phyloP scores from a whole-genome alignment of 2,113 vertebrate genomes.

The Aegotheles bennettii region DNA sequence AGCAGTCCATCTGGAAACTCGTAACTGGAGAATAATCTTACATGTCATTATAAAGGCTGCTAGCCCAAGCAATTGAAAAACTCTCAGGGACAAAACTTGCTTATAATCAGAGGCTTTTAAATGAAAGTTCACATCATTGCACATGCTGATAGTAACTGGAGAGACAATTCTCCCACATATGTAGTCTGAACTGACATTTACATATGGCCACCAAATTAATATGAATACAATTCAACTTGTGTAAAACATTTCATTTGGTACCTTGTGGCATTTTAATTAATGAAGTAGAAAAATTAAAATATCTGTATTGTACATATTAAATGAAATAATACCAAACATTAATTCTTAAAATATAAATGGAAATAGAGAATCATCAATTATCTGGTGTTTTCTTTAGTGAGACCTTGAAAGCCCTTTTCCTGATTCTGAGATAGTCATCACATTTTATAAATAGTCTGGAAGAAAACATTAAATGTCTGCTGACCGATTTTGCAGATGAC shows the following conservation, averaged over 20 bases:
- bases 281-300: not conserved
- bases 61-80: not conserved
- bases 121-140: not conserved
- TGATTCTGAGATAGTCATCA: not conserved
- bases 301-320: not conserved
- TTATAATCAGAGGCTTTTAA: not conserved
- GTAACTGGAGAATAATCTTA: not conserved
- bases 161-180: not conserved
- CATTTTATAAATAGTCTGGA: not conserved
- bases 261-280: not conserved
- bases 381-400: not conserved
- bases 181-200: not conserved
- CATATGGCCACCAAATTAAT: not conserved
- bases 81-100: not conserved
- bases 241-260: not conserved
- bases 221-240: not conserved
- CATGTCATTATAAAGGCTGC: not conserved
- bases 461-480: not conserved
- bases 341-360: not conserved
- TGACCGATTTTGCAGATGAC: not conserved
- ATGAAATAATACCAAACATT: not conserved
- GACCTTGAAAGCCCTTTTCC: not conserved
- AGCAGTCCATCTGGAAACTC: not conserved
- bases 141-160: not conserved
- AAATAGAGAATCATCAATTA: not conserved